Evolutionary conservation across 2,888 invertebrate species (phyloP), one percentile per base, ranked within the genome.

Genomic region (Agrilus mali): DNA sequence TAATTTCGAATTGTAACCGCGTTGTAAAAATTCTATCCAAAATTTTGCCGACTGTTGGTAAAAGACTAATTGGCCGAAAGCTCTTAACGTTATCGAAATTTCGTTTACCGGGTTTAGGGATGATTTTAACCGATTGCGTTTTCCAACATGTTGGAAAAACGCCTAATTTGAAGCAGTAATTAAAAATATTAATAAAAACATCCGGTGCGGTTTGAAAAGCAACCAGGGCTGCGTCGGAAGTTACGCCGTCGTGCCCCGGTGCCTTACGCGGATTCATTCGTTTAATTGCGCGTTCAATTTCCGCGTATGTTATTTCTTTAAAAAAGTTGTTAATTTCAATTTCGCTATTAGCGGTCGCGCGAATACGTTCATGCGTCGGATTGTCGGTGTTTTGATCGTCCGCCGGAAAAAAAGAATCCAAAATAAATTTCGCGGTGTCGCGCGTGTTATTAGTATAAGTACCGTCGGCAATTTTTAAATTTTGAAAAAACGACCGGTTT

Each of bases 121-220:
- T 42, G 3, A 42, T 8, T 22, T 20, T 20, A 2, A 45, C 17
- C 8, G 31, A 7, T n/a, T 36, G 38, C 12, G n/a, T 22, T 35
- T 42, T 45, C 44, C 41, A 44, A 12, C 44, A 42, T 6, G 1
- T 7, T 17, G 45, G 47, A 34, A 45, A 43, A 7, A 35, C 36
- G 2, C 46, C 43, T 1, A n/a, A 14, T 20, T 36, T 38, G 10
- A 46, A 12, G 32, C 46, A 46, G 4, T 16, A 8, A n/a, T 44
- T 46, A 17, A 38, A 41, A n/a, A 46, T 10, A n/a, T 37, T 15
- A 2, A n/a, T 6, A 14, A 44, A 37, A n/a, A 33, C 7, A 2
- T 14, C 15, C 20, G 44, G 39, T 8, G 2, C 20, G 12, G 27
- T 7, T 4, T 47, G 33, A 20, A 27, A 47, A 4, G 42, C 42